Evolutionary conservation across 2,888 invertebrate species (phyloP), one percentile per base, ranked within the genome.

Genomic region (Cryptocephalus primarius): DNA sequence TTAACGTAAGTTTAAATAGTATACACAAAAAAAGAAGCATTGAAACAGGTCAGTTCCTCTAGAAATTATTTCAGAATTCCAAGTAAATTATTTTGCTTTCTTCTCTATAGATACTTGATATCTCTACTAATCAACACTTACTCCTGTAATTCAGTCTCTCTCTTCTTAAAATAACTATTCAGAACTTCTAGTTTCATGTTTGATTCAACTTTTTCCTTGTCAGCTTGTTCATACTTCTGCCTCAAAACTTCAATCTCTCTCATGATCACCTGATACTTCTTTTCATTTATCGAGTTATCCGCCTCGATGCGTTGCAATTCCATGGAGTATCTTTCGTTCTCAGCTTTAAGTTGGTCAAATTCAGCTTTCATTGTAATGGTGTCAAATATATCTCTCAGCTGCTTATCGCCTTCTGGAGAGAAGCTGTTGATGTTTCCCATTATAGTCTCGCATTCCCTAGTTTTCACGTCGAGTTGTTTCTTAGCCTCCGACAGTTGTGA

Each of bases 141-240:
- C 87, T 89, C 91, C 71, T 91, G 82, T 42, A 92, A 73, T 68
- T 91, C 86, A 10, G 82, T 77, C 69, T 93, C 93, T 59, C 88
- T 85, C 54, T 93, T 90, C 62, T 91, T 88, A 72, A 93, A 93
- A 68, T 92, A 93, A 62, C 83, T 85, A 0, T 88, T 85, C 38
- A 94, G 73, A 1, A 93, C 91, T 63, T 88, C 88, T 1, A 93
- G 75, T 58, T 88, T 80, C 1, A 89, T 91, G 57, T 82, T 77
- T 0, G 89, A 85, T 65, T 92, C 91, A 1, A 80, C 75, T 59
- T 81, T 82, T 47, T 83, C 82, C 53, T 79, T 79, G 60, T 85
- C 83, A 1, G 83, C 81, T 54, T 77, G 69, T 59, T 77, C 76
- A 57, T 76, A 79, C 55, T 78, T 78, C 49, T 74, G 73, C 50